Percentiles rank a stretch among this genome's conserved stretches.
Conservation (phyloP, 2,113 vertebrate species). For the Suricata suricatta region DNA sequence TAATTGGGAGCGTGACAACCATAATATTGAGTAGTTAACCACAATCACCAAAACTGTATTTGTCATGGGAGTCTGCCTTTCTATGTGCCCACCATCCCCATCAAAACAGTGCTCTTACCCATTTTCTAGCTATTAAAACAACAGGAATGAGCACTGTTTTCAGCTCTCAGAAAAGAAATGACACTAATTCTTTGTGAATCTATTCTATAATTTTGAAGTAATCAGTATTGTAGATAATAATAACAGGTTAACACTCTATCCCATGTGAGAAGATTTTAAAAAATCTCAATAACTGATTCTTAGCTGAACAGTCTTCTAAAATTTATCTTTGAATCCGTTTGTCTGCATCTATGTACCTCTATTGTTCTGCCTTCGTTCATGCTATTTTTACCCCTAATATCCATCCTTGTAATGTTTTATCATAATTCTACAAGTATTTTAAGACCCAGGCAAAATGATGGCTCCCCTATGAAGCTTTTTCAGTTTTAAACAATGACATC, state of each 20-base stretch:
- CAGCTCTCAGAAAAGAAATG: not conserved
- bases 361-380: not conserved
- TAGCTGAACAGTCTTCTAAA: not conserved
- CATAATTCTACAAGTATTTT: not conserved
- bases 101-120: not conserved
- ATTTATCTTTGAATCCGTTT: not conserved
- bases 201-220: not conserved
- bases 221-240: not conserved
- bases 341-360: not conserved
- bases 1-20: not conserved
- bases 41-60: rapidly evolving
- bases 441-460: not conserved
- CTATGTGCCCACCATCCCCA: not conserved
- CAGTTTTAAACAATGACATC: not conserved
- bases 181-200: not conserved
- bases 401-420: not conserved
- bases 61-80: not conserved
- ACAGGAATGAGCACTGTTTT: not conserved
- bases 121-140: not conserved
- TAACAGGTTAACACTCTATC: not conserved
- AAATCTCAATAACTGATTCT: not conserved
- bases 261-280: not conserved
- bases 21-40: not conserved
- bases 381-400: not conserved
- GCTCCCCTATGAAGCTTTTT: not conserved